A percentile compares a stretch with the other conserved stretches of the same genome.
Evolutionary conservation across 2,888 invertebrate species (phyloP).

Genomic region (Pseudanteris insignis): DNA sequence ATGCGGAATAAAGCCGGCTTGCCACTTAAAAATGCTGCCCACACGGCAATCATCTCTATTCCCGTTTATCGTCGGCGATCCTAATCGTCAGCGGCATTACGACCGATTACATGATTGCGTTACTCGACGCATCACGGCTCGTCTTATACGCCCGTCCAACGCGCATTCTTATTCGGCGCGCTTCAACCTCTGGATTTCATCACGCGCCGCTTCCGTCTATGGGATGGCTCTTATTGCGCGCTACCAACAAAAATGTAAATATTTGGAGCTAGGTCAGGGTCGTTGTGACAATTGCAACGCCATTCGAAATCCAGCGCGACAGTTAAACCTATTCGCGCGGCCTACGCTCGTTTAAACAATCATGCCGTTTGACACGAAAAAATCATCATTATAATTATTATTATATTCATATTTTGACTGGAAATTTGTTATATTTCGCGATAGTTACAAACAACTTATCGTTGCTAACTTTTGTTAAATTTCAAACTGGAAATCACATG

Average conservation of each 20-base stretch:
- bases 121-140: conserved; percentile 53
- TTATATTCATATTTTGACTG: no score
- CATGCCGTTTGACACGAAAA: no score
- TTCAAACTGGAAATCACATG: no score
- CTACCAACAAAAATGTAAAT: conserved; percentile 25
- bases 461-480: no score
- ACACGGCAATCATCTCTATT: conserved; percentile 65
- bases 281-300: conserved; percentile 31
- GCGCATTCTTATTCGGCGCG: conserved; percentile 38
- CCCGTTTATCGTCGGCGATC: conserved; percentile 60
- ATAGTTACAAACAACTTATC: no score
- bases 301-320: conserved; percentile 18
- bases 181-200: conserved; percentile 18
- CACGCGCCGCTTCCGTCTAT: conserved; percentile 11
- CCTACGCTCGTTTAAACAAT: conserved; percentile 17
- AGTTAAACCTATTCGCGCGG: conserved; percentile 20
- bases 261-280: conserved; percentile 44
- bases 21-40: conserved; percentile 59
- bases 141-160: conserved; percentile 35
- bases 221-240: conserved; percentile 21
- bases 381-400: no score
- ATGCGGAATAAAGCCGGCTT: conserved; percentile 44
- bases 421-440: no score
- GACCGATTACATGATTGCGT: conserved; percentile 63
- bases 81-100: conserved; percentile 64